Evolutionary conservation across 2,888 invertebrate species (phyloP), one percentile per base, ranked within the genome.

Genomic region (Bombylius discolor): DNA sequence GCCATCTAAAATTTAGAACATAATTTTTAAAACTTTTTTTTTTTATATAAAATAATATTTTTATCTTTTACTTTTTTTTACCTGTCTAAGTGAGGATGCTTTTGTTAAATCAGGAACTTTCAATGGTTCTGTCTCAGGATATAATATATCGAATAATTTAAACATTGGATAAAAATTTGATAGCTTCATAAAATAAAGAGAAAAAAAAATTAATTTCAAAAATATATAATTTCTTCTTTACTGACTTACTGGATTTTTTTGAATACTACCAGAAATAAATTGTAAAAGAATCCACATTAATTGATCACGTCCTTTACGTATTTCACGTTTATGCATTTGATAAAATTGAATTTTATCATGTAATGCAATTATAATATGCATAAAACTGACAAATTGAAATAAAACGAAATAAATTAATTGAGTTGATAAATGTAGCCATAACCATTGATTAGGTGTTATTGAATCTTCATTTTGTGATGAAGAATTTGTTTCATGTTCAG

Each of bases 241-340:
- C 1, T 58, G 53, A 74, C 78, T 72, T 70, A 88, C 83, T 0
- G 94, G 90, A 75, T 95, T 95, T 64, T 94, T 85, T 71, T 94
- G 93, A 66, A 95, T 95, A 67, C 93, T 94, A 51, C 96, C 96
- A 0, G 97, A 96, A 64, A 98, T 92, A 67, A 95, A 97, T 75
- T 99, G 98, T 48, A 99, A 76, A 23, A 98, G 76, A 31, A 95
- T 89, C 97, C 98, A 98, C 97, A 99, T 98, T n/a, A 99, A 77
- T 66, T 98, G 95, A 74, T 97, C 97, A 51, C 98, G 79, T 0
- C 96, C 95, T 72, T 91, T 89, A 58, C 87, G 81, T 68, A 94
- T 77, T 67, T 92, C 90, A 62, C 87, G 79, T 8, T 85, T 85
- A 42, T 42, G 39, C 12, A 42, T 42, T 42, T 42, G 39, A 42